Base-by-base conservation (phyloP, 2,113 vertebrate genomes). In the Lasiurus borealis region DNA sequence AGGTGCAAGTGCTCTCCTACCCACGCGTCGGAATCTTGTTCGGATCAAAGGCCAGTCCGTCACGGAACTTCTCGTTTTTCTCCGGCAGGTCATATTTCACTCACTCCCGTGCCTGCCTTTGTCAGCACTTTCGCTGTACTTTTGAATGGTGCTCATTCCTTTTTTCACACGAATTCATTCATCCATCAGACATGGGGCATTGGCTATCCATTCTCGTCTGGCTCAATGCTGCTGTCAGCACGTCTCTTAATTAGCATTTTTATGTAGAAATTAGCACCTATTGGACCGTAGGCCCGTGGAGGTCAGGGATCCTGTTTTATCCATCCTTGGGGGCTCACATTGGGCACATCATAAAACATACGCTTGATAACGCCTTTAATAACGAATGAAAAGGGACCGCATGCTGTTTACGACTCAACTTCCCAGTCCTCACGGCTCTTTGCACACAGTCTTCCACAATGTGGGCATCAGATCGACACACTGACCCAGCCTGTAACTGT, bases 101-200 rank as follows among this genome's bases (percentile, higher is more conserved):
- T 66, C 54, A 16, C 66, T 9, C 64, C 21, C 11, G 1, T 15
- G 8, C 3, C 81, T 87, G 80, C 62, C 31, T 25, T 31, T 34
- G 6, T 59, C 1, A 18, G 29, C 5, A 10, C 13, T 50, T 11
- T 1, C 68, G 2, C 25, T 21, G 18, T 0, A 1, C 36, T 27
- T 75, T 64, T 57, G 50, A 72, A 23, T 40, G 48, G 29, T 48
- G 6, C 23, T 34, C 23, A 2, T 27, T 54, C 7, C 9, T 44
- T 57, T 46, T 44, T 54, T 14, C 15, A 9, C 31, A n/a, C 11
- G 13, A 16, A 64, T 46, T 8, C 8, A 31, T 76, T 36, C 13
- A 1, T 29, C 66, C 50, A 21, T 36, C 23, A 40, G 9, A 64
- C 75, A 36, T 0, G 13, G 27, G 18, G 5, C 25, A 14, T 25